These are phyloP conservation scores for Chaetops frenatus DNA, from an alignment of 2,113 vertebrate genomes.

Conservation along the genomic window DNA sequence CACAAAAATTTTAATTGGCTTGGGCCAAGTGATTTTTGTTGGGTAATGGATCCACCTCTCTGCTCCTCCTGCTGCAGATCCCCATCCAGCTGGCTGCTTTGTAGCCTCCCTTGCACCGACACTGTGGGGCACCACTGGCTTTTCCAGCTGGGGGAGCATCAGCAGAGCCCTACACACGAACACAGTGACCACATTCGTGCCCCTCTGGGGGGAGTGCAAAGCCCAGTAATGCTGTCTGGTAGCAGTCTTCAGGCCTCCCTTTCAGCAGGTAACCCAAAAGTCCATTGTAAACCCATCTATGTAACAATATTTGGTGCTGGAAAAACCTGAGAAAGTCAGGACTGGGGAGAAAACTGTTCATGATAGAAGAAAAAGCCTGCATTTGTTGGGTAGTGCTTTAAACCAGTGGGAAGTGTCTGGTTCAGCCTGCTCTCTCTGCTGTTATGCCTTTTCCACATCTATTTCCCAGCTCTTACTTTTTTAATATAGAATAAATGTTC, in stretches of 20 bases:
- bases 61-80: background rate
- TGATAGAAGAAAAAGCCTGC: background rate
- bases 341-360: background rate
- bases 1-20: background rate
- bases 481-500: background rate
- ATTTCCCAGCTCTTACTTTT: background rate
- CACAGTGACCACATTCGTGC: background rate
- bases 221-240: background rate
- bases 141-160: background rate
- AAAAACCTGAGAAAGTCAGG: background rate
- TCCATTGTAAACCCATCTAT: background rate
- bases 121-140: background rate
- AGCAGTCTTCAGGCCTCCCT: background rate
- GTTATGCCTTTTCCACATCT: background rate
- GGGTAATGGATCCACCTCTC: background rate
- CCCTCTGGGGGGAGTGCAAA: background rate
- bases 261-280: background rate
- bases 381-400: background rate
- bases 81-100: background rate
- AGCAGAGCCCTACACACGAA: rapidly evolving
- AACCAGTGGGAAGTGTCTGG: rapidly evolving
- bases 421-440: background rate
- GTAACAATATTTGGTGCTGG: background rate
- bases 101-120: background rate
- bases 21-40: background rate